Base-by-base conservation (phyloP, 1,140 invertebrate genomes). In the Coenobita brevimanus region DNA sequence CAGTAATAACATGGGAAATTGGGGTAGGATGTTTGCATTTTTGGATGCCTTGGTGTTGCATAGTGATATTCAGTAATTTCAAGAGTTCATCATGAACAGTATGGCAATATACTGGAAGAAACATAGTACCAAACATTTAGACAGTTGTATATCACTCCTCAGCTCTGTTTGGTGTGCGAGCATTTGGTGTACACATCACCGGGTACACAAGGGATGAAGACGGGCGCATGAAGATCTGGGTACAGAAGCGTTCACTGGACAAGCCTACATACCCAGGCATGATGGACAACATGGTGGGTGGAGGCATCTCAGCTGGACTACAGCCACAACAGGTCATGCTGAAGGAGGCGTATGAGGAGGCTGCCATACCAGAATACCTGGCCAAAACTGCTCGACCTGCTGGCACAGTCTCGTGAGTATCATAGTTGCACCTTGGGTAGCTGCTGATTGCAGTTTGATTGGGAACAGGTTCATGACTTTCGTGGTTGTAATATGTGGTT, bases 201-300 rank as follows among this genome's bases (percentile, higher is more conserved):
- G 98, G 97, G 15, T 99, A 97, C 93, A 95, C 97, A 15, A 95
- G 95, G 91, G 95, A 97, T 93, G 95, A 95, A 67, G 96, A 96
- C 92, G 96, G 97, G 10, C 92, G 98, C 62, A 97, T 96, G 92
- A 86, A 46, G 15, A 95, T 99, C 92, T 99, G 98, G 98, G 93
- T 99, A 89, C 97, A 98, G 92, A 96, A 96, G 91, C 94, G 98
- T 91, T 97, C 97, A 87, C 94, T 95, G 76, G 97, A 95, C 36
- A 99, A 99, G 93, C 97, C 97, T 92, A 98, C 97, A 33, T 99
- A 97, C 96, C 97, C 97, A 81, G 96, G 97, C 76, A 97, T 97
- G 93, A 96, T 97, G 95, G 98, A 99, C 92, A 98, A 98, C 91
- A 97, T 98, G 96, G 97, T 95, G 91, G 92, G 89, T 90, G 98